These are phyloP conservation scores for Artibeus lituratus DNA, from an alignment of 2,797 vertebrate species.

Conservation along the genomic window DNA sequence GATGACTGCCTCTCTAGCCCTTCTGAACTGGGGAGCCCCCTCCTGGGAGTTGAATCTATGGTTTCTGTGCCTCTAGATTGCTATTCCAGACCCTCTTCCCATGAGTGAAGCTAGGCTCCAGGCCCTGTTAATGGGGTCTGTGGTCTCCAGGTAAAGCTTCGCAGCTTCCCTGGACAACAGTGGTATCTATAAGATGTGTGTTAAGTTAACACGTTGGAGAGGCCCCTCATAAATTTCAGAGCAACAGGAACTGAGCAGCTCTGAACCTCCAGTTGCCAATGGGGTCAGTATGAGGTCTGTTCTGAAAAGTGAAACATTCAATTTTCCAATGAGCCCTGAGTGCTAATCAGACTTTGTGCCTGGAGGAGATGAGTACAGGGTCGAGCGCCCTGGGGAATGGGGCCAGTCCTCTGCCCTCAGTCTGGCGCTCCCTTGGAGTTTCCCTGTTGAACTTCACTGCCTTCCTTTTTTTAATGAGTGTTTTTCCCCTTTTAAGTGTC, in stretches of 20 bases:
- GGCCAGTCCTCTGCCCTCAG: background rate
- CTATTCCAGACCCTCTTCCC: slow-evolving; percentile 31
- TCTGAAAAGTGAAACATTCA: slow-evolving; percentile 58
- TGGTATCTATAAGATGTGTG: background rate
- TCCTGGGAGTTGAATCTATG: background rate
- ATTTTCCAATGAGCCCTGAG: slow-evolving; percentile 46
- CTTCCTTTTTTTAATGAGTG: background rate
- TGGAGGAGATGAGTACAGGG: background rate
- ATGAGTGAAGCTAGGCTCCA: background rate
- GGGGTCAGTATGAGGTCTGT: background rate
- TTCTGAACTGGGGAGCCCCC: background rate
- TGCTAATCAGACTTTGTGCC: slow-evolving; percentile 55
- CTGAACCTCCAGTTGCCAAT: slow-evolving; percentile 67
- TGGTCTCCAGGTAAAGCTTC: slow-evolving; percentile 48
- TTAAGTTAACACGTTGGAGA: slow-evolving; percentile 49
- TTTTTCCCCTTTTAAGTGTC: background rate
- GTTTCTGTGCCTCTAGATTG: slow-evolving; percentile 17
- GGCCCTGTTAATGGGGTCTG: slow-evolving; percentile 27
- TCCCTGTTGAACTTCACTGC: background rate
- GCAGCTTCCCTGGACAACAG: slow-evolving; percentile 21
- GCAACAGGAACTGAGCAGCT: slow-evolving; percentile 67
- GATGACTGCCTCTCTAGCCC: background rate
- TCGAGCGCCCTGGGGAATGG: background rate
- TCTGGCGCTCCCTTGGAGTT: background rate
- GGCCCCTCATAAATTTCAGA: slow-evolving; percentile 56